A percentile compares a stretch with the other conserved stretches of the same genome.
Evolutionary conservation across 2,888 invertebrate genomes (phyloP).

Genomic region (Acrocyrtus sp.): DNA sequence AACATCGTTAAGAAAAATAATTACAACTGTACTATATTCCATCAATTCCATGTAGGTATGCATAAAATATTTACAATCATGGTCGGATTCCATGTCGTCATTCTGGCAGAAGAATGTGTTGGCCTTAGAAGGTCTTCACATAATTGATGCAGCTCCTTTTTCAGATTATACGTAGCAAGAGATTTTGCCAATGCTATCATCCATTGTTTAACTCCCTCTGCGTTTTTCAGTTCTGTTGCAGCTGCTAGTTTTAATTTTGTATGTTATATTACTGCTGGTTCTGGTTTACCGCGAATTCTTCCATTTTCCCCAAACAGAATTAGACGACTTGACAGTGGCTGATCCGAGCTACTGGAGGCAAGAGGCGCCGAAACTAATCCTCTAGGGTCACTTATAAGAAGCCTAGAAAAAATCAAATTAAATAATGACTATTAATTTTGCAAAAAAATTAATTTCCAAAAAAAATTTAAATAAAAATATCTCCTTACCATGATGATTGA

Average conservation of each 20-base stretch:
- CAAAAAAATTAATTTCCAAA: too few relatives aligned
- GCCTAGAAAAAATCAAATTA: too few relatives aligned
- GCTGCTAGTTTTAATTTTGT: constrained; percentile 79
- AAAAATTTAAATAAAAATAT: too few relatives aligned
- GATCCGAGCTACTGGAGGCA: constrained; percentile 23
- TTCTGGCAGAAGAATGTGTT: constrained; percentile 72
- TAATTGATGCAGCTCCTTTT: constrained; percentile 77
- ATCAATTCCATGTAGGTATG: neutral
- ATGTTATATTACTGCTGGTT: constrained; percentile 66
- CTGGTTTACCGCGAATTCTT: constrained; percentile 60
- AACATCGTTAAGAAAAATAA: neutral
- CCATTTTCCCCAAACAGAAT: constrained; percentile 26
- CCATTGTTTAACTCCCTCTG: constrained; percentile 83
- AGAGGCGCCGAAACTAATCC: constrained; percentile 53
- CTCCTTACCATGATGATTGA: constrained; percentile 74
- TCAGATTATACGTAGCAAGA: constrained; percentile 77
- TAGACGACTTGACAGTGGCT: constrained; percentile 20
- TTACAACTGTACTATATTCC: neutral
- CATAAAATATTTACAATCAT: constrained; percentile 50
- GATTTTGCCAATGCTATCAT: constrained; percentile 72
- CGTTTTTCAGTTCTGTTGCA: constrained; percentile 76
- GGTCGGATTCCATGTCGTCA: constrained; percentile 68
- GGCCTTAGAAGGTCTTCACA: constrained; percentile 85
- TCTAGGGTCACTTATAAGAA: constrained; percentile 50
- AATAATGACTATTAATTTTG: too few relatives aligned